These are phyloP conservation scores for Clinocottus analis DNA, from an alignment of 2,113 vertebrate species.

Conservation along the genomic window DNA sequence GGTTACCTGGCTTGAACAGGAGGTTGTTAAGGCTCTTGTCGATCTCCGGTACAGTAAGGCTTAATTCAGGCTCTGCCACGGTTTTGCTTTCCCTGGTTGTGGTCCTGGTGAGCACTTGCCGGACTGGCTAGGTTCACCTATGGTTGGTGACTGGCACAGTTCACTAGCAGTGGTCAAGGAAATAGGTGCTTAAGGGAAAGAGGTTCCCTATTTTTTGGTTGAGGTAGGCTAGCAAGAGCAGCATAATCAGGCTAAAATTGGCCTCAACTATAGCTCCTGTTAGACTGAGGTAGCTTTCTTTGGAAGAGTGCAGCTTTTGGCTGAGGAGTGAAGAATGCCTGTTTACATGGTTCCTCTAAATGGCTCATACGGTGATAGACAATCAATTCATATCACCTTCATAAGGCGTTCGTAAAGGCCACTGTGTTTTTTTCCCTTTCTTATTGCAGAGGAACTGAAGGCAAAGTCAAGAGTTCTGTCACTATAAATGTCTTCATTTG, in stretches of 20 bases:
- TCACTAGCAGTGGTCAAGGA: slow-evolving; percentile 62
- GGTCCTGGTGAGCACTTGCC: slow-evolving; percentile 62
- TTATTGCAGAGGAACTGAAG: slow-evolving; percentile 64
- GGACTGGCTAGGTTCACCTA: no score
- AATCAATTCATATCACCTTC: slow-evolving; percentile 49
- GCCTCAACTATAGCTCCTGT: slow-evolving; percentile 61
- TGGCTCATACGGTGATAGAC: slow-evolving; percentile 58
- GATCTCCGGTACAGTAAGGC: slow-evolving; percentile 35
- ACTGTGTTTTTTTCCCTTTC: slow-evolving; percentile 58
- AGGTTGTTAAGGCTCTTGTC: neutral
- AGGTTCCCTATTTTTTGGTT: slow-evolving; percentile 45
- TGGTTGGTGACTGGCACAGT: slow-evolving; percentile 56
- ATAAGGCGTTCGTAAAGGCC: slow-evolving; percentile 73
- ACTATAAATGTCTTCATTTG: slow-evolving; percentile 42
- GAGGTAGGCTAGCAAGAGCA: slow-evolving; percentile 72
- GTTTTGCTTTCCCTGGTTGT: slow-evolving; percentile 64
- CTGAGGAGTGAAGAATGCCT: slow-evolving; percentile 25
- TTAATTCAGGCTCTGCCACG: slow-evolving; percentile 30
- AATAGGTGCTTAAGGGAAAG: neutral
- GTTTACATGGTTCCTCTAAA: slow-evolving; percentile 53
- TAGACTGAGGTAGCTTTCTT: slow-evolving; percentile 82
- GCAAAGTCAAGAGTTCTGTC: slow-evolving; percentile 49
- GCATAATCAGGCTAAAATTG: slow-evolving; percentile 58
- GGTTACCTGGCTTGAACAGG: neutral
- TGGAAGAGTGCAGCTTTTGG: slow-evolving; percentile 72